Base-by-base conservation (phyloP, 2,797 vertebrate species). In the Psittacula echo region DNA sequence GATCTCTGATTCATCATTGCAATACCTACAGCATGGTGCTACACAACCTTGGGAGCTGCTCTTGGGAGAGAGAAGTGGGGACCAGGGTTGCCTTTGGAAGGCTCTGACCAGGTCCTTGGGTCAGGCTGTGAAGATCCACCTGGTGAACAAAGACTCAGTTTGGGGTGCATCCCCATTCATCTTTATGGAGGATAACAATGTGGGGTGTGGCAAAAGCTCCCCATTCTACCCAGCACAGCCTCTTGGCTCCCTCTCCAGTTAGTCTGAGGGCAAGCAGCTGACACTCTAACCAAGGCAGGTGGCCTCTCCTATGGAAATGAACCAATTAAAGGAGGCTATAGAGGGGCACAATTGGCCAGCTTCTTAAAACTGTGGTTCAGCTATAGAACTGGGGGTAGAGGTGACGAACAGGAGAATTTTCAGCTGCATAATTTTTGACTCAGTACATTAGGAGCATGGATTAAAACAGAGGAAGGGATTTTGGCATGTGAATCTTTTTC, bases 291-390 rank as follows among this genome's bases (percentile, higher is more conserved):
- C 86, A 60, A 54, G 79, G 79, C 94, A 96, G 87, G 66, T 92
- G 90, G 92, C 65, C 58, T 76, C 91, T 91, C 71, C 77, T 85
- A 93, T 91, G 91, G 91, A 93, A 96, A 96, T 96, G 67, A 95
- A 66, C 64, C 89, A 95, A 96, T 96, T 94, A 94, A 92, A 76
- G 67, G 45, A 75, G 53, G 5, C 83, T 89, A 74, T 8, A 82
- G 65, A 83, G 41, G 27, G 76, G 39, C 53, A 89, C 76, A 92
- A 89, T 67, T 37, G 78, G 45, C 39, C 64, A 66, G 86, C 89
- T 83, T 65, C 68, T 87, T 85, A 73, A 85, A 85, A 62, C 80
- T 41, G 53, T 37, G 74, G 27, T 51, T 86, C 21, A 66, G 60
- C 91, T 94, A 79, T 53, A 94, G 76, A 95, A 85, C 3, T 74